Base-by-base conservation (phyloP, 2,113 vertebrate species). In the Notarius lentiginosus region DNA sequence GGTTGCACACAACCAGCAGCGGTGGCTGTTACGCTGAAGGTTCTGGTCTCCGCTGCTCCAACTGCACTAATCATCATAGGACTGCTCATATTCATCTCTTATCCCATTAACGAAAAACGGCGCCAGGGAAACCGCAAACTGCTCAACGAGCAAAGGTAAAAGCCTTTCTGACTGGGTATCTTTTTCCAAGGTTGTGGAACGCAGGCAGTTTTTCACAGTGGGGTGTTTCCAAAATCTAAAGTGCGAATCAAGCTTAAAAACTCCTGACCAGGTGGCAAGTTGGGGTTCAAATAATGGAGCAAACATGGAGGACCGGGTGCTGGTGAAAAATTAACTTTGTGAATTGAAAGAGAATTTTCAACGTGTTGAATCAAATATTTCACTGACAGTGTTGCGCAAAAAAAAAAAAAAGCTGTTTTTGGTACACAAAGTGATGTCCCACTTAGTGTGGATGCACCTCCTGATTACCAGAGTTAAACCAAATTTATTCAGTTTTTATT, bases 41-140 rank as follows among this genome's bases (percentile, higher is more conserved):
- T 99, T 87, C 93, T 99, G 91, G 97, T 99, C 65, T 97, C 97
- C 0, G 95, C 96, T 0, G 96, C 95, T 1, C 98, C 98, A 0
- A 93, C 98, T 2, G 87, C 30, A 22, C 93, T 99, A 84, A 99
- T 99, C 87, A 63, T 98, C 2, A 90, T 98, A 20, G 98, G 98
- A 47, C 93, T 99, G 88, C 7, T 94, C 11, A 97, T 99, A 0
- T 95, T 99, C 90, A 96, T 96, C 88, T 92, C 95, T 0, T 99
- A 99, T 82, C 98, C 98, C 1, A 99, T 99, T 0, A 90, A 97
- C 0, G 98, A 99, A 91, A 94, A 97, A 88, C 96, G 89, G 88
- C 90, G 98, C 84, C 96, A 91, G 85, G 94, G 95, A 58, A 99
- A 99, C 92, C 96, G 96, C 91, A 99, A 99, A 90, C 94, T 95